These are phyloP conservation scores for Caloenas nicobarica DNA, from an alignment of 2,113 vertebrate species.

Conservation along the genomic window DNA sequence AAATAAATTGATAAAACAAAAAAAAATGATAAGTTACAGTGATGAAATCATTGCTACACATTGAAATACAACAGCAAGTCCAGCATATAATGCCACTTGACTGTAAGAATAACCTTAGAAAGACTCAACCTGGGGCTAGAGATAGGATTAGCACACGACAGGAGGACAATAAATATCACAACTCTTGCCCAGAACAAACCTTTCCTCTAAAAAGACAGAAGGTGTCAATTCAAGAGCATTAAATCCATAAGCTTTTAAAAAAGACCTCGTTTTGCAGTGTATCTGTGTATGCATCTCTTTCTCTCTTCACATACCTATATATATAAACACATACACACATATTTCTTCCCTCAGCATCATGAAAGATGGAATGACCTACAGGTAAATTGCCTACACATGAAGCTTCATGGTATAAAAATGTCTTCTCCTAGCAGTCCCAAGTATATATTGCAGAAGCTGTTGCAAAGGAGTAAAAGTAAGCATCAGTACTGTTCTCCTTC, in stretches of 20 bases:
- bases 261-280: background rate
- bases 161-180: background rate
- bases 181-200: background rate
- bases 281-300: background rate
- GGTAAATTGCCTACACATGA: background rate
- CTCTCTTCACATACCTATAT: background rate
- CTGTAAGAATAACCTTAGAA: background rate
- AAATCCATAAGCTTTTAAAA: background rate
- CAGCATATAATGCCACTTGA: too few species aligned
- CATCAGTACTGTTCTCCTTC: background rate
- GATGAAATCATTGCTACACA: background rate
- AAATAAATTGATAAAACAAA: background rate
- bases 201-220: background rate
- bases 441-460: background rate
- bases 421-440: background rate
- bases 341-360: background rate
- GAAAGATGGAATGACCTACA: background rate
- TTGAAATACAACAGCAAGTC: background rate
- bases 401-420: background rate
- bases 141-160: background rate
- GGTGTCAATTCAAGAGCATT: background rate
- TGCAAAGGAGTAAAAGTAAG: background rate
- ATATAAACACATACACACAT: background rate
- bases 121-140: background rate
- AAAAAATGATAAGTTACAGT: background rate